A percentile compares a stretch with the other conserved stretches of the same genome.
Evolutionary conservation across 2,113 vertebrate genomes (phyloP).

Genomic region (Daphoenositta chrysoptera): DNA sequence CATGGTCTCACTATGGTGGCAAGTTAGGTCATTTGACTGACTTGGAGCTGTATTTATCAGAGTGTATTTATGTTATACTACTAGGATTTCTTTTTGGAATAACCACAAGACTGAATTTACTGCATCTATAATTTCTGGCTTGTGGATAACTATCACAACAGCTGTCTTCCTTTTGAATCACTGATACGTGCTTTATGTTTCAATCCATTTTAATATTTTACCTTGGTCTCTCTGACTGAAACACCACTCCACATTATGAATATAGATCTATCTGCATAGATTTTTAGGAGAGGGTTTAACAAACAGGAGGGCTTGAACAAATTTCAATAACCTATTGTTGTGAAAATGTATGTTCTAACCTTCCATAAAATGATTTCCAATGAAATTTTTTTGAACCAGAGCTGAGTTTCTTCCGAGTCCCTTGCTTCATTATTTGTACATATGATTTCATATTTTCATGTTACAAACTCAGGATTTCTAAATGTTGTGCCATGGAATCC

Average conservation of each 20-base stretch:
- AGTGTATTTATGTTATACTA: not conserved
- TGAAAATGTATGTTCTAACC: not conserved
- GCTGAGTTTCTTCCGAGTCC: not conserved
- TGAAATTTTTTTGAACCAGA: not conserved
- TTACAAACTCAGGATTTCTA: not conserved
- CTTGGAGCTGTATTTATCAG: not conserved
- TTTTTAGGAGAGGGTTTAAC: not conserved
- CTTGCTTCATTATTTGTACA: not conserved
- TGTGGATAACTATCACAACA: not conserved
- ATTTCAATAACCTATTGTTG: not conserved
- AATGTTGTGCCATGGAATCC: not conserved
- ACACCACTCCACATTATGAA: not conserved
- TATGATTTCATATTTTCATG: not conserved
- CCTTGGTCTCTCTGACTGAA: not conserved
- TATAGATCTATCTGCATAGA: not conserved
- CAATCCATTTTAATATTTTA: not conserved
- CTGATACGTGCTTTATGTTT: not conserved
- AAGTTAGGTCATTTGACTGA: not conserved
- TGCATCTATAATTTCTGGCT: not conserved
- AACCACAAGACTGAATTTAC: not conserved
- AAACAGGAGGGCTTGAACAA: not conserved
- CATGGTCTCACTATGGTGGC: fast-evolving
- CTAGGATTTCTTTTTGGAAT: not conserved
- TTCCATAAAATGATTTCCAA: not conserved
- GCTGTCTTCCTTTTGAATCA: not conserved